Conservation (phyloP, 2,888 invertebrate genomes). For the Digitonthophagus gazella region DNA sequence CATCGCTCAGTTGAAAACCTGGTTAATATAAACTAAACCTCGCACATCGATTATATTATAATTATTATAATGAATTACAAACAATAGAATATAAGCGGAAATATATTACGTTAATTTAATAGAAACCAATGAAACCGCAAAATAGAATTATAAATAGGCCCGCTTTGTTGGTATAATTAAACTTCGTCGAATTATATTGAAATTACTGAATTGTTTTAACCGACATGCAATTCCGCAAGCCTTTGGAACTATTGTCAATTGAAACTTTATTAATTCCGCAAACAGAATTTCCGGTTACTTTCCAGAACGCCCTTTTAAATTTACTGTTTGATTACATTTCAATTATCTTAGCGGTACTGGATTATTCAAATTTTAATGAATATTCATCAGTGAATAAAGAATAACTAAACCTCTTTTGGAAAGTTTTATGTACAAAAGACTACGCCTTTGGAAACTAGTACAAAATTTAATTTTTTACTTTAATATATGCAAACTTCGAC, state of each 20-base stretch:
- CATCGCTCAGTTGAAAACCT: too few species aligned
- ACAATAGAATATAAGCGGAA: too few species aligned
- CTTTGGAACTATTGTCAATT: background rate
- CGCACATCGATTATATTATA: background rate
- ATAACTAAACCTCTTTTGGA: background rate
- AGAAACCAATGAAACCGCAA: too few species aligned
- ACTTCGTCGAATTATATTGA: background rate
- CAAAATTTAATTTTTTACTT: background rate
- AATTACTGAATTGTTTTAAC: background rate
- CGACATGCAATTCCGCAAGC: background rate
- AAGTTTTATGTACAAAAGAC: background rate
- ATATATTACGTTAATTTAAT: too few species aligned
- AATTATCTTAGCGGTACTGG: background rate
- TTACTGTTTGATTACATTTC: background rate
- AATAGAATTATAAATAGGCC: too few species aligned
- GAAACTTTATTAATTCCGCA: background rate
- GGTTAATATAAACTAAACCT: background rate
- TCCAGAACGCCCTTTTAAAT: background rate
- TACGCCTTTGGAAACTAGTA: background rate
- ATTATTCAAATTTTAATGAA: background rate
- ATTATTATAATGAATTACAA: too few species aligned
- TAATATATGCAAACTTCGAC: too few species aligned
- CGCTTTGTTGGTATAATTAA: background rate
- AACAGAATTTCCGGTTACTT: background rate
- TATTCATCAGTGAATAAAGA: slow-evolving; percentile 13